phyloP scores from a whole-genome alignment of 2,797 vertebrate genomes.

The Cossypha niveicapilla region DNA sequence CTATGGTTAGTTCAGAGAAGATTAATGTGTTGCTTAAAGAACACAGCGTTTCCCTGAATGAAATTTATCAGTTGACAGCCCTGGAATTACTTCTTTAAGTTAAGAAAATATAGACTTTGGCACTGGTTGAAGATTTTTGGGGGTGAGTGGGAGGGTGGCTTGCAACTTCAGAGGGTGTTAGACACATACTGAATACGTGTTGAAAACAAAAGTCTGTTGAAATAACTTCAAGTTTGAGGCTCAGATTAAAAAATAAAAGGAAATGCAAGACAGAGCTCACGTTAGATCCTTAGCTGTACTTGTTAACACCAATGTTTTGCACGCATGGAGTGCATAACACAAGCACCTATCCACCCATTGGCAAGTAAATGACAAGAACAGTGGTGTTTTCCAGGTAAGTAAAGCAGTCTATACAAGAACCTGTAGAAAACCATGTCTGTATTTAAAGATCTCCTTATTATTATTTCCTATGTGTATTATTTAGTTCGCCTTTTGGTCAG shows the following conservation, averaged over 20 bases:
- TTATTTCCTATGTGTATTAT: not conserved
- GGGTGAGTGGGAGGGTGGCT: slow-evolving; percentile 30
- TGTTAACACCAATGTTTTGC: not conserved
- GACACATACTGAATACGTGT: slow-evolving; percentile 6
- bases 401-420: not conserved
- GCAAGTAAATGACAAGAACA: not conserved
- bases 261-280: not conserved
- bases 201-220: slow-evolving; percentile 59
- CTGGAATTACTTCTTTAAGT: slow-evolving; percentile 53
- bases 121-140: slow-evolving; percentile 32
- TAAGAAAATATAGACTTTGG: slow-evolving; percentile 51
- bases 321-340: fast-evolving
- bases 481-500: not conserved
- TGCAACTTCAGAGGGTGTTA: slow-evolving; percentile 52
- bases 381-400: not conserved
- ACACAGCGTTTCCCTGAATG: not conserved
- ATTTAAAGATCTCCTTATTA: not conserved
- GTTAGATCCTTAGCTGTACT: not conserved
- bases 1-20: slow-evolving; percentile 30
- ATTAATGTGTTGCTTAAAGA: slow-evolving; percentile 52
- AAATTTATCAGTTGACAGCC: slow-evolving; percentile 47
- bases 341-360: not conserved
- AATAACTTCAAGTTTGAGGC: not conserved
- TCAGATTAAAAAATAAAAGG: slow-evolving; percentile 19
- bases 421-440: not conserved